A percentile compares a stretch with the other conserved stretches of the same genome.
Conservation (phyloP, 2,797 vertebrate species). For the Hypotaenidia okinawae region DNA sequence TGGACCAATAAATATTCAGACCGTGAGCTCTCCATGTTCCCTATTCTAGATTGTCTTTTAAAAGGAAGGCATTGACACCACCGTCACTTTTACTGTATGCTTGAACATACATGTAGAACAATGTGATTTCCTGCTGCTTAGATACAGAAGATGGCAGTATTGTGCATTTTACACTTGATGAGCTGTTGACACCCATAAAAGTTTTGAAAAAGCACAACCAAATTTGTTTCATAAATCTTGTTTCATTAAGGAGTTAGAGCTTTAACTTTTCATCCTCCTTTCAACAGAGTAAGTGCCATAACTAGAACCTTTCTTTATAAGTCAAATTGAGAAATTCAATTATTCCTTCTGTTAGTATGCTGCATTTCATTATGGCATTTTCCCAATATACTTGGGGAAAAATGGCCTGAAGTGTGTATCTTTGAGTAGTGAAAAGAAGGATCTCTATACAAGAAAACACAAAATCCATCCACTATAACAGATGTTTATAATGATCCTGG, state of each 20-base stretch:
- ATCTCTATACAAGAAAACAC: neutral
- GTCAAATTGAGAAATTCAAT: neutral
- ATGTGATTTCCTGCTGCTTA: neutral
- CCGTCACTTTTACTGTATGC: neutral
- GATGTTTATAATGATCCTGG: neutral
- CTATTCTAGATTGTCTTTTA: neutral
- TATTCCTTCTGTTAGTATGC: neutral
- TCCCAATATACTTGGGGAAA: neutral
- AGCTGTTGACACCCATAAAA: neutral
- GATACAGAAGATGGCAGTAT: constrained; percentile 61
- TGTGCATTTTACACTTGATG: constrained; percentile 21
- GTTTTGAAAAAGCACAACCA: neutral
- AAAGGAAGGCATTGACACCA: neutral
- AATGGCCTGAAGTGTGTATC: neutral
- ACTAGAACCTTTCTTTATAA: neutral
- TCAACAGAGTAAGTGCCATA: neutral
- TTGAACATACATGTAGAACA: neutral
- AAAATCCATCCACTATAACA: neutral
- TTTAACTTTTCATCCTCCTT: neutral
- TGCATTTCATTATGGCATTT: neutral
- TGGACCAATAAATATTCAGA: neutral
- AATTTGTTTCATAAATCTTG: neutral
- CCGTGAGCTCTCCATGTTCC: neutral
- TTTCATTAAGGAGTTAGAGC: neutral
- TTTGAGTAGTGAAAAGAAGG: neutral